phyloP scores from a whole-genome alignment of 2,797 vertebrate species.

The Siniperca undulata region DNA sequence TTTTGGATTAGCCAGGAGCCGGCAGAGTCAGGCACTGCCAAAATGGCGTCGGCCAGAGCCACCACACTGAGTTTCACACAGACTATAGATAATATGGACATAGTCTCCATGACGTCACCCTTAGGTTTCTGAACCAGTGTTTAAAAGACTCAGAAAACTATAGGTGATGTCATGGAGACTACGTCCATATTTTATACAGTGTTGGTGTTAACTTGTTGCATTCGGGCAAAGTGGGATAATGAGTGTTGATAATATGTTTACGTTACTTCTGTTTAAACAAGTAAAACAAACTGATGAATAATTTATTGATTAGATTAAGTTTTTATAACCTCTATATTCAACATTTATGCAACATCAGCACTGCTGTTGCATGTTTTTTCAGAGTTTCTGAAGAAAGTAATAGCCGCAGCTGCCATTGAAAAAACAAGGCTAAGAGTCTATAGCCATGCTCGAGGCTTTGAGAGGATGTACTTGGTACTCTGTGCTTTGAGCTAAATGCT shows the following conservation, averaged over 20 bases:
- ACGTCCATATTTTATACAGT: too few species aligned
- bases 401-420: background rate
- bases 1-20: too few species aligned
- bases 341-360: background rate
- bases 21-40: too few species aligned
- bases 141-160: too few species aligned
- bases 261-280: background rate
- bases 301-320: background rate
- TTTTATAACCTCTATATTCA: background rate
- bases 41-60: too few species aligned
- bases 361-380: background rate
- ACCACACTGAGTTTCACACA: too few species aligned
- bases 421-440: background rate
- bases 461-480: background rate
- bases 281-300: background rate
- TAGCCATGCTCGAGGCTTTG: background rate
- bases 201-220: background rate
- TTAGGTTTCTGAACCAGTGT: too few species aligned
- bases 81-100: too few species aligned
- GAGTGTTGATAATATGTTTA: background rate
- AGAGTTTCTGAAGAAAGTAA: background rate
- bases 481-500: background rate
- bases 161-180: too few species aligned
- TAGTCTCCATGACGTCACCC: too few species aligned
- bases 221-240: background rate